A percentile compares a stretch with the other conserved stretches of the same genome.
These are phyloP conservation scores for Protophormia terraenovae DNA, from an alignment of 2,888 invertebrate genomes.

Conservation along the genomic window DNA sequence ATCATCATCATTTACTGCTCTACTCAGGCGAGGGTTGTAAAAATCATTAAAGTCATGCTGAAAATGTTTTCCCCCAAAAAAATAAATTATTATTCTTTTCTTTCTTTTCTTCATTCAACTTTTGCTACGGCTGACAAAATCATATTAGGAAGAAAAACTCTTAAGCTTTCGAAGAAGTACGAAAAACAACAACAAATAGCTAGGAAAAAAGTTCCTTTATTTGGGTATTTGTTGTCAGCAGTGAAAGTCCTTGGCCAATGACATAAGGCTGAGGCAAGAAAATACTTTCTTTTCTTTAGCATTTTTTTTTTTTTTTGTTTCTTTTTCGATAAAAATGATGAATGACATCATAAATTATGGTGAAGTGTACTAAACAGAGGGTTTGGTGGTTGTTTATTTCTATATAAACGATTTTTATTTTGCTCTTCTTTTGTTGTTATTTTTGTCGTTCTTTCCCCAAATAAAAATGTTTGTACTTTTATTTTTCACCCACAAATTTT, in stretches of 20 bases:
- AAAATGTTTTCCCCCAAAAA: constrained; percentile 57
- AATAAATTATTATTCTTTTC: constrained; percentile 51
- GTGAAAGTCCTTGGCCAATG: constrained; percentile 79
- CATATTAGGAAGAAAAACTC: constrained; percentile 53
- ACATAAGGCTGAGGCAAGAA: constrained; percentile 79
- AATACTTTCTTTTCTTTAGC: constrained; percentile 76
- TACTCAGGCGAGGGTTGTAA: constrained; percentile 72
- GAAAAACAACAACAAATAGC: neutral
- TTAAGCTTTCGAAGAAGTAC: constrained; percentile 46
- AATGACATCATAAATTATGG: constrained; percentile 82
- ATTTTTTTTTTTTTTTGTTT: constrained; percentile 79
- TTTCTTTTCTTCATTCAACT: constrained; percentile 25
- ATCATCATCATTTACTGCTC: constrained; percentile 73
- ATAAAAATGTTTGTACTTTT: constrained; percentile 20
- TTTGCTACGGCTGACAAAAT: constrained; percentile 62
- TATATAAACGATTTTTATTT: constrained; percentile 79
- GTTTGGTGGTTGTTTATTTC: constrained; percentile 81
- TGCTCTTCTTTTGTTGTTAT: constrained; percentile 31
- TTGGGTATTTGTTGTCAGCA: constrained; percentile 66
- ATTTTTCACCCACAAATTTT: constrained; percentile 41
- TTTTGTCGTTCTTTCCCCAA: constrained; percentile 16
- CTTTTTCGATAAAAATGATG: constrained; percentile 82
- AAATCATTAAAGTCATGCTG: constrained; percentile 77
- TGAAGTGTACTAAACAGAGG: constrained; percentile 80
- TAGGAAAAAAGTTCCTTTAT: neutral